Conservation (phyloP, 2,113 vertebrate species). For the Lucifuga dentata region DNA sequence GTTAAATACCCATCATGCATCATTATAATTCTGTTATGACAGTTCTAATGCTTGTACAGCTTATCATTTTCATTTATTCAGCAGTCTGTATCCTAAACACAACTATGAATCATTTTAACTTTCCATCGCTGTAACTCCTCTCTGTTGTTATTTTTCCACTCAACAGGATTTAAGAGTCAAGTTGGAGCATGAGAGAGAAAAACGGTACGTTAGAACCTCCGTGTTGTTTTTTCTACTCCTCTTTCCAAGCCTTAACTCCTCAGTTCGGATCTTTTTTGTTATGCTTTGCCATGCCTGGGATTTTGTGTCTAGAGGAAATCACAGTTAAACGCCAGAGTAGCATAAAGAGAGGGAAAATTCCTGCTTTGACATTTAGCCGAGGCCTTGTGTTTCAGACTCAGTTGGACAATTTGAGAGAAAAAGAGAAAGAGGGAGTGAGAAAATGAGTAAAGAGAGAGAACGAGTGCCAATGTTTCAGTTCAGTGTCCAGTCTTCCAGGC, state of each 20-base stretch:
- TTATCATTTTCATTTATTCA: slow-evolving; percentile 34
- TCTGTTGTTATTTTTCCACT: slow-evolving; percentile 74
- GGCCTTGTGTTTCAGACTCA: slow-evolving; percentile 44
- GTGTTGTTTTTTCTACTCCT: slow-evolving; percentile 66
- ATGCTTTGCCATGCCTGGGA: slow-evolving; percentile 63
- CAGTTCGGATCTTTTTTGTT: slow-evolving; percentile 57
- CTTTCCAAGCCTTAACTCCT: slow-evolving; percentile 55
- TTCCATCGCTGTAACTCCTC: slow-evolving; percentile 70
- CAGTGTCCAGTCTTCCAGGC: slow-evolving; percentile 53
- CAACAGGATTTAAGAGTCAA: slow-evolving; percentile 92
- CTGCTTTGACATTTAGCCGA: slow-evolving; percentile 69
- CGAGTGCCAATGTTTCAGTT: slow-evolving; percentile 57
- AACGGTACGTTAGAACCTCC: slow-evolving; percentile 86
- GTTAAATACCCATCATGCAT: not conserved
- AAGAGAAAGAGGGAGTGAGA: slow-evolving; percentile 12
- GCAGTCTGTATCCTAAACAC: slow-evolving; percentile 27
- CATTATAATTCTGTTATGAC: slow-evolving; percentile 21
- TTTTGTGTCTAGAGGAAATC: slow-evolving; percentile 64
- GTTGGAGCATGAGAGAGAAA: slow-evolving; percentile 94
- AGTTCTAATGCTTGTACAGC: slow-evolving; percentile 24
- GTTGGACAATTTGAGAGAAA: slow-evolving; percentile 30
- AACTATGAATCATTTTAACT: slow-evolving; percentile 63
- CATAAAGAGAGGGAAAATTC: slow-evolving; percentile 66
- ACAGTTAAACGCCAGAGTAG: slow-evolving; percentile 60
- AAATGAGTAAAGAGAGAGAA: slow-evolving; percentile 26